Conservation (phyloP, 2,888 invertebrate genomes). For the Heliconius charithonia region DNA sequence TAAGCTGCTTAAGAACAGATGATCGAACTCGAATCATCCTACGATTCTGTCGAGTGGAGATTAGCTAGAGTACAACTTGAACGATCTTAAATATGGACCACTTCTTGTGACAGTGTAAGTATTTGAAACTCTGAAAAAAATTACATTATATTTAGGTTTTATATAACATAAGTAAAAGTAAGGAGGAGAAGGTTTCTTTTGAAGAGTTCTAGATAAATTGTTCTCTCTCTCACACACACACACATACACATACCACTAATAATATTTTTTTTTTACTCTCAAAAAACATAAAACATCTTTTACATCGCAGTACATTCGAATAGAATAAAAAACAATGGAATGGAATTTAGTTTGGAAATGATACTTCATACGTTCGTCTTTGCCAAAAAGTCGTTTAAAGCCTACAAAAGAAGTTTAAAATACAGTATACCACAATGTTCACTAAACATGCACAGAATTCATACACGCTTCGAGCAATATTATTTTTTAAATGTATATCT, state of each 20-base stretch:
- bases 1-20: conserved; percentile 10
- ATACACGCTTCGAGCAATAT: no score
- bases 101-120: neutral
- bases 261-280: no score
- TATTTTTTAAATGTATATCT: no score
- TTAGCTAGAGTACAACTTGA: conserved; percentile 1
- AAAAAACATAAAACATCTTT: neutral
- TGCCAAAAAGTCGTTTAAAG: neutral
- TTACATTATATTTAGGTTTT: no score
- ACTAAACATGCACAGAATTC: neutral
- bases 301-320: neutral
- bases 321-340: neutral
- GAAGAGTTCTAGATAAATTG: neutral
- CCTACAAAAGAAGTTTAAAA: neutral
- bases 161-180: no score
- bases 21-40: neutral
- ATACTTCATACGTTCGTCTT: conserved; percentile 1
- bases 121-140: no score
- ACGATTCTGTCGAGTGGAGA: conserved; percentile 1
- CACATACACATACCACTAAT: neutral
- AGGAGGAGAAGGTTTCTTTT: no score
- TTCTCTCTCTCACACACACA: neutral
- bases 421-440: neutral
- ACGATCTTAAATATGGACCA: neutral
- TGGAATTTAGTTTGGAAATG: neutral